Base-by-base conservation (phyloP, 2,888 invertebrate species). In the Hyles lineata region DNA sequence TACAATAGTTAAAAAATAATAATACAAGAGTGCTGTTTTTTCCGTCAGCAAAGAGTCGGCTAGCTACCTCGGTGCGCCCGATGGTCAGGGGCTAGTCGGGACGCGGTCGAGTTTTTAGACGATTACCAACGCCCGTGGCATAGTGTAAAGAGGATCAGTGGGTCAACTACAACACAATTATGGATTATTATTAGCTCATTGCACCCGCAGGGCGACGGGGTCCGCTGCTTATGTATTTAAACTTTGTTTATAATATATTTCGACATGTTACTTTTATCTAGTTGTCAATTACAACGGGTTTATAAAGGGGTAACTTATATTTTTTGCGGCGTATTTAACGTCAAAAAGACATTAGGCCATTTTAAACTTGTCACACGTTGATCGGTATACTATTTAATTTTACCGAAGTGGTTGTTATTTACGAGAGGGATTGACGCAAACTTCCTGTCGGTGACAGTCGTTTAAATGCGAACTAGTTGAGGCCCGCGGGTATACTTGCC, bases 41-140 rank as follows among this genome's bases (percentile, higher is more conserved):
- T 11, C 35, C n/a, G 35, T 62, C 6, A n/a, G 29, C 62, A 9
- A 29, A 35, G 15, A 5, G 80, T 59, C 82, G 69, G 80, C 74
- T 84, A 84, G 85, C 76, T 85, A 82, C 85, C 73, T 55, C 71
- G 69, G 69, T 73, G 78, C 86, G 75, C 52, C 77, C 82, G 78
- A 81, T 81, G 85, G 85, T 86, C 84, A 84, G 84, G 82, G 85
- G 83, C 81, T 82, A 83, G 78, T 82, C 79, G 78, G 77, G 78
- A 78, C 77, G 81, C 81, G 83, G 86, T 85, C 83, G 83, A 82
- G 83, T 89, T 87, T 89, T 89, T 89, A 86, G 81, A 85, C 86
- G 83, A 83, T 85, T 85, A 85, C 80, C 82, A 78, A 83, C 80
- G 81, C 78, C 77, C 75, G 78, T 71, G 52, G 60, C 71, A 62